Base-by-base conservation (phyloP, 2,888 invertebrate species). In the Oconnorella tubifera region DNA sequence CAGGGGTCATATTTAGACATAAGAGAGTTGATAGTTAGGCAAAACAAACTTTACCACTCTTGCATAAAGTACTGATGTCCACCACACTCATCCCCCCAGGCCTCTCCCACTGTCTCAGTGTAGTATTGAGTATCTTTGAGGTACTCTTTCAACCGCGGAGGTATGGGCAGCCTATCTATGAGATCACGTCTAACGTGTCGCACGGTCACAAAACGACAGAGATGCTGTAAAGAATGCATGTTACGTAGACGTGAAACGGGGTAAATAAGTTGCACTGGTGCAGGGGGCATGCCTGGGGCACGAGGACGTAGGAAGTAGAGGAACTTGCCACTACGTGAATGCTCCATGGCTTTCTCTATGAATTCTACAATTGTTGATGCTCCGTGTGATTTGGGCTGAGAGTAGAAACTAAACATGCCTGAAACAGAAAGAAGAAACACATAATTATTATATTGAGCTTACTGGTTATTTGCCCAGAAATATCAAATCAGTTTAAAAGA, bases 401-500 rank as follows among this genome's bases (percentile, higher is more conserved):
- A 78, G 76, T 78, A 80, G 70, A 82, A 82, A 68, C 80, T 78
- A 73, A 82, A 97, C 82, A 93, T 93, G 83, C 95, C 95, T 95
- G 84, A 14, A 69, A 71, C n/a, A n/a, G n/a, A n/a, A n/a, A n/a
- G n/a, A n/a, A n/a, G n/a, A n/a, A n/a, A n/a, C n/a, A n/a, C n/a
- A n/a, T n/a, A n/a, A n/a, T n/a, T n/a, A n/a, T n/a, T n/a, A n/a
- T n/a, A n/a, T n/a, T n/a, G n/a, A n/a, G n/a, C n/a, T n/a, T n/a
- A n/a, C n/a, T n/a, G n/a, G n/a, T n/a, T n/a, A n/a, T n/a, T n/a
- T n/a, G n/a, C n/a, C n/a, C n/a, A n/a, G n/a, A n/a, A n/a, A n/a
- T n/a, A n/a, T n/a, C n/a, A n/a, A n/a, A n/a, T n/a, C n/a, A n/a
- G n/a, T n/a, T n/a, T n/a, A n/a, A n/a, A n/a, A n/a, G n/a, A n/a